Base-by-base conservation (phyloP, 2,888 invertebrate species). In the Tortricodes alternella region DNA sequence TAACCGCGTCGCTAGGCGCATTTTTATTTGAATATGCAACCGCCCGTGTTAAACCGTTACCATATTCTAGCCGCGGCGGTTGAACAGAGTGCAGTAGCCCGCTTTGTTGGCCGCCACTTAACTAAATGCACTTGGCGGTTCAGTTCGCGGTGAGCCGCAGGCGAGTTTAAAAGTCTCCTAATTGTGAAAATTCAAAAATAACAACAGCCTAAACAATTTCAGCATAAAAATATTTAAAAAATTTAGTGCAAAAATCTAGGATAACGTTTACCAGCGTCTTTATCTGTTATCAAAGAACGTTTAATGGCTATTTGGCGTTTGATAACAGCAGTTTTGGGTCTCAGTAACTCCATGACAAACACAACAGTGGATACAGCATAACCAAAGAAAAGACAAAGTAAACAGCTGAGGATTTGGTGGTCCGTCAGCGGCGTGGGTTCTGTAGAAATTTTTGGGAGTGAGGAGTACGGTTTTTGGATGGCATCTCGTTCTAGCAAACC, bases 381-480 rank as follows among this genome's bases (percentile, higher is more conserved):
- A 0, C 85, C 84, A 1, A 82, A 43, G 0, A 70, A 29, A 1
- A 85, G 68, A 49, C 78, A 81, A 3, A 85, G 59, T 50, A 85
- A 66, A 46, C 80, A 83, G 57, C 83, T 85, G 3, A 78, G 58
- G 0, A 71, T 71, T 60, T 86, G 84, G 21, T 80, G 70, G 15
- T 62, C 60, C 4, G 74, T 82, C 38, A 85, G 58, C 0, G 85
- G 78, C 3, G 77, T 74, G 0, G 80, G 78, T 7, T 85, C 83
- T 0, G 74, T 68, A 1, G 69, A 59, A 6, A 69, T 62, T 0
- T 60, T 62, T 1, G 70, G 52, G 0, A 60, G 55, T 37, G 62
- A 70, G 2, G 49, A 59, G 6, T 62, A 59, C 1, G 71, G 72
- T 32, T 70, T 75, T 27, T 70, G 62, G 9, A 65, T 61, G 0